Evolutionary conservation across 2,797 vertebrate genomes (phyloP).

Genomic region (Halcyon smyrnensis): DNA sequence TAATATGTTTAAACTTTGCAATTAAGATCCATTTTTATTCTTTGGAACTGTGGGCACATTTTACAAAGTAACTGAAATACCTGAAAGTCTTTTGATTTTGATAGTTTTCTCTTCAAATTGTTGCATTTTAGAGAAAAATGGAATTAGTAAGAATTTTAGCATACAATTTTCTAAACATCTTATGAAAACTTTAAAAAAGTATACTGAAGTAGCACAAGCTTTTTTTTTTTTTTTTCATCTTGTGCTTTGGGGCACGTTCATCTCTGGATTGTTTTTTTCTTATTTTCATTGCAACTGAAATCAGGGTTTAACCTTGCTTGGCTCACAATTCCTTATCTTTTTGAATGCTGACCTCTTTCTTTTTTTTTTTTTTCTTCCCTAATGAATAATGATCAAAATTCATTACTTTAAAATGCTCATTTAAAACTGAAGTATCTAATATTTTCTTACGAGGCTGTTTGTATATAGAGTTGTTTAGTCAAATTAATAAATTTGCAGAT

Average conservation of each 20-base stretch:
- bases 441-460: background rate
- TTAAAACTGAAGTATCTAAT: background rate
- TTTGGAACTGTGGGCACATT: background rate
- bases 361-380: background rate
- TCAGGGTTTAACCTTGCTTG: background rate
- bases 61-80: background rate
- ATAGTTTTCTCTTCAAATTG: background rate
- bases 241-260: background rate
- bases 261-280: background rate
- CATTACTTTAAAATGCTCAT: background rate
- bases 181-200: background rate
- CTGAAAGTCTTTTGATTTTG: background rate
- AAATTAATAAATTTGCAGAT: background rate
- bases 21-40: background rate
- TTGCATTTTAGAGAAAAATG: background rate
- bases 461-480: background rate
- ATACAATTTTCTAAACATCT: background rate
- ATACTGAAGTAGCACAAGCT: background rate
- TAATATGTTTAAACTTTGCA: background rate
- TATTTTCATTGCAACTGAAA: background rate
- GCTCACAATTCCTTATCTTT: background rate
- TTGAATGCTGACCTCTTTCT: background rate
- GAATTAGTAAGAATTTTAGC: background rate
- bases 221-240: background rate
- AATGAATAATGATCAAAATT: background rate